phyloP scores from a whole-genome alignment of 2,888 invertebrate genomes.

The Acronicta aceris region DNA sequence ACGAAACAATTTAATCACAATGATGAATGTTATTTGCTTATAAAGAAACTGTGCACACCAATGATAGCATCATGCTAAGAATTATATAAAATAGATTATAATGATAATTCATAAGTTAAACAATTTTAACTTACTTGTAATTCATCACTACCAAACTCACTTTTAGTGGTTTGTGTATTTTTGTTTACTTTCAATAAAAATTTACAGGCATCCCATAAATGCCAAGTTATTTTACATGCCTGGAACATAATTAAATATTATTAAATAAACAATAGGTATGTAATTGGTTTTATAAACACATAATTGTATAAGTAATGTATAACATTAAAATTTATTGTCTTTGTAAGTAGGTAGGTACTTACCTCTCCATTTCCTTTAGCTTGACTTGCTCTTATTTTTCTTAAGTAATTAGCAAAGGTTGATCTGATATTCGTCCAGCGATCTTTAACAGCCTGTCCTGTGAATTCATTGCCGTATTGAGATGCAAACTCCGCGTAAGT shows the following conservation, averaged over 20 bases:
- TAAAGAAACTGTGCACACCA: too few relatives aligned
- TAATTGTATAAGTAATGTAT: too few relatives aligned
- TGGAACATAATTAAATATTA: constrained; percentile 54
- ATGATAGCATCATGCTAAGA: too few relatives aligned
- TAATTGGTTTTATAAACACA: not conserved
- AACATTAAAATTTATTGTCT: too few relatives aligned
- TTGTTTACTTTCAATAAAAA: constrained; percentile 77
- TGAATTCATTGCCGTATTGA: constrained; percentile 78
- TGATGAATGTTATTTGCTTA: too few relatives aligned
- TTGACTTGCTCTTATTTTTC: constrained; percentile 75
- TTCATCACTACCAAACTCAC: constrained; percentile 38
- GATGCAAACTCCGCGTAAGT: constrained; percentile 81
- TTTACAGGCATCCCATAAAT: constrained; percentile 82
- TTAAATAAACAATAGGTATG: not conserved
- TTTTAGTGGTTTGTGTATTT: constrained; percentile 46
- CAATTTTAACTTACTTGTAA: constrained; percentile 58
- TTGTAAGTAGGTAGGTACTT: not conserved
- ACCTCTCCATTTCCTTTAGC: constrained; percentile 71
- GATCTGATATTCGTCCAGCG: constrained; percentile 86
- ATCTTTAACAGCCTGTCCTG: constrained; percentile 83
- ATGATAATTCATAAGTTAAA: too few relatives aligned
- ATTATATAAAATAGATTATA: not conserved
- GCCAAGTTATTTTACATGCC: constrained; percentile 83
- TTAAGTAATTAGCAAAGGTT: constrained; percentile 80
- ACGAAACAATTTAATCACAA: not conserved